Base-by-base conservation (phyloP, 2,797 vertebrate genomes). In the Spondyliosoma cantharus region DNA sequence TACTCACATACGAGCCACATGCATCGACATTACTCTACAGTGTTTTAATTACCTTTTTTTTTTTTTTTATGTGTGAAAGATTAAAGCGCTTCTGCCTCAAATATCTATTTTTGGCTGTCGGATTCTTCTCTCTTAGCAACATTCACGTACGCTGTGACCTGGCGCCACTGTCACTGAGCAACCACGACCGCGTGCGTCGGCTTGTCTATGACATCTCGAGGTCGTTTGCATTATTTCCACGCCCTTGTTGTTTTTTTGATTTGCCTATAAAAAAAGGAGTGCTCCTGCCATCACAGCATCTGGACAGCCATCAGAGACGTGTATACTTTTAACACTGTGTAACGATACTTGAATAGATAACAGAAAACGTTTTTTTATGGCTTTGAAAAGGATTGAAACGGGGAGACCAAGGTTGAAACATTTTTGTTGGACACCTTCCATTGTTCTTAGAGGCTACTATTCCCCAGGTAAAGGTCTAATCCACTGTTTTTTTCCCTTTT, bases 181-280 rank as follows among this genome's bases (percentile, higher is more conserved):
- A 90, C 86, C 63, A 54, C 25, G 5, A 24, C n/a, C 5, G n/a
- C 29, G 46, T 59, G 43, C 0, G 0, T 62, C 80, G 57, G 27
- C 57, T 73, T 60, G 63, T 60, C 54, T 54, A 7, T 68, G 68
- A 74, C 78, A 78, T 61, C 77, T 60, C 53, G 22, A 65, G 49
- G 70, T 80, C 9, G 74, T 89, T 75, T 85, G 74, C 86, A 82
- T 86, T 49, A 85, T 80, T 81, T 76, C 71, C 61, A 85, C 78
- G 58, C 50, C 22, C 27, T 53, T 61, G 61, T 76, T 16, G 7
- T 49, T 45, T 56, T 56, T 27, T 25, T 45, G 17, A 54, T 81
- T 78, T 76, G 64, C 46, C 69, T 76, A 37, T 71, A 45, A 71
- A 74, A 74, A 27, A 80, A 64, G 20, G 3, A 73, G 49, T 6